These are phyloP conservation scores for Eubasilissa regina DNA, from an alignment of 1,140 invertebrate species.

Conservation along the genomic window DNA sequence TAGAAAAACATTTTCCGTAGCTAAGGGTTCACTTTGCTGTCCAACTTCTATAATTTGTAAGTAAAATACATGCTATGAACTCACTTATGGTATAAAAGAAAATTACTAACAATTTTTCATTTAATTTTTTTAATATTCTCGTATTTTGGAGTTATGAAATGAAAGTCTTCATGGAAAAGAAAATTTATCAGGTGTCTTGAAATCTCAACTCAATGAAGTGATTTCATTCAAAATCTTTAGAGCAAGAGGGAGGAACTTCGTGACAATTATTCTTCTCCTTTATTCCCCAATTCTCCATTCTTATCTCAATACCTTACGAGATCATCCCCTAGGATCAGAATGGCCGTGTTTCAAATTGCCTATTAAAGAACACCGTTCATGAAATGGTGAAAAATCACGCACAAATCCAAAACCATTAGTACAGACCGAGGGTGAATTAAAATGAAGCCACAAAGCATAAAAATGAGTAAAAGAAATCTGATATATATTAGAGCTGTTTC, in stretches of 20 bases:
- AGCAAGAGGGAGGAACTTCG: background rate
- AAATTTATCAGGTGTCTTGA: background rate
- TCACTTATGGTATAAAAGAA: too few species aligned
- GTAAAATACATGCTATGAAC: too few species aligned
- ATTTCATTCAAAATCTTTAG: slow-evolving; percentile 1
- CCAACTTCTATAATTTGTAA: too few species aligned
- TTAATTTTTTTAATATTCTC: too few species aligned
- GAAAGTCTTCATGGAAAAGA: too few species aligned
- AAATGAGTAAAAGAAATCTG: too few species aligned
- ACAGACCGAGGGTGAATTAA: background rate
- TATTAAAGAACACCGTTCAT: slow-evolving; percentile 14
- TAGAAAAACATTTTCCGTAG: too few species aligned
- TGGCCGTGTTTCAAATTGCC: slow-evolving; percentile 40
- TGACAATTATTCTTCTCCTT: slow-evolving; percentile 1
- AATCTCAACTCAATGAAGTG: slow-evolving; percentile 1
- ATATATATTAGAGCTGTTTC: too few species aligned
- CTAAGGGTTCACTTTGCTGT: too few species aligned
- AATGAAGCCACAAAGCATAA: too few species aligned
- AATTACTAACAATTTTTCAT: too few species aligned
- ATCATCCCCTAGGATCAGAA: slow-evolving; percentile 20
- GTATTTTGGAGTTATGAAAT: too few species aligned
- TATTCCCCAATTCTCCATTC: slow-evolving; percentile 11
- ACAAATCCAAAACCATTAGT: slow-evolving; percentile 20
- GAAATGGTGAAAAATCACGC: slow-evolving; percentile 28
- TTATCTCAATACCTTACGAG: slow-evolving; percentile 12